Conservation (phyloP, 1,140 invertebrate genomes). For the Copidosoma floridanum region DNA sequence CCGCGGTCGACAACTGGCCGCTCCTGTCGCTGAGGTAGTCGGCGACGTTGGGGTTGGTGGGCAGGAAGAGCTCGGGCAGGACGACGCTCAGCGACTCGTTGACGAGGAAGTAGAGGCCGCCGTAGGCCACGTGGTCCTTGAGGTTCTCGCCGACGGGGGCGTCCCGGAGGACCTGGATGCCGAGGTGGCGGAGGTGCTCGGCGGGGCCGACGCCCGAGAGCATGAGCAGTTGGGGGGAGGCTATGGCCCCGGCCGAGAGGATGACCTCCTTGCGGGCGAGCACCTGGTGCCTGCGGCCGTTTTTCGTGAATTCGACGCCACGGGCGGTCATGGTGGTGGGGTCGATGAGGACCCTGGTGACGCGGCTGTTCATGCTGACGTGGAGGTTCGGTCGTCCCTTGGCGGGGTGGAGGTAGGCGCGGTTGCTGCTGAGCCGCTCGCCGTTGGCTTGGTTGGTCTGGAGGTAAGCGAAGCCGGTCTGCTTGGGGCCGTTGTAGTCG, state of each 20-base stretch:
- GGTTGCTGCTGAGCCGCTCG: constrained; percentile 67
- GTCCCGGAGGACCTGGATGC: constrained; percentile 45
- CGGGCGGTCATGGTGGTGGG: constrained; percentile 59
- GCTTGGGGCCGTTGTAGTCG: background rate
- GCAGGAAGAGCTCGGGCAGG: background rate
- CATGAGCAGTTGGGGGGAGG: constrained; percentile 72
- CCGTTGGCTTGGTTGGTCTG: constrained; percentile 73
- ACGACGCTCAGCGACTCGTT: background rate
- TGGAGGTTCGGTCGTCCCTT: constrained; percentile 67
- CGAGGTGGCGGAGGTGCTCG: constrained; percentile 56
- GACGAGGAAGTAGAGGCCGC: background rate
- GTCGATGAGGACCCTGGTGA: constrained; percentile 68
- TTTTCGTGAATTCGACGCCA: constrained; percentile 68
- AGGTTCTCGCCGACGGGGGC: constrained; percentile 64
- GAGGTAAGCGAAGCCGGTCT: constrained; percentile 62
- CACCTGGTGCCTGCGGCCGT: constrained; percentile 35
- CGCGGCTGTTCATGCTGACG: constrained; percentile 65
- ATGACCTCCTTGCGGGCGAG: constrained; percentile 62
- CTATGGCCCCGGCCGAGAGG: constrained; percentile 68
- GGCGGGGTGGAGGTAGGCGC: constrained; percentile 66
- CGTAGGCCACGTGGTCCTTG: constrained; percentile 54
- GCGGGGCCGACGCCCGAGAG: constrained; percentile 65
- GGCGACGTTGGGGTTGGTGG: background rate
- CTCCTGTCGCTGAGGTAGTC: background rate
- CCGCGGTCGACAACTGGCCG: background rate